phyloP scores from a whole-genome alignment of 1,140 invertebrate genomes.

The Trachymyrmex cornetzi region DNA sequence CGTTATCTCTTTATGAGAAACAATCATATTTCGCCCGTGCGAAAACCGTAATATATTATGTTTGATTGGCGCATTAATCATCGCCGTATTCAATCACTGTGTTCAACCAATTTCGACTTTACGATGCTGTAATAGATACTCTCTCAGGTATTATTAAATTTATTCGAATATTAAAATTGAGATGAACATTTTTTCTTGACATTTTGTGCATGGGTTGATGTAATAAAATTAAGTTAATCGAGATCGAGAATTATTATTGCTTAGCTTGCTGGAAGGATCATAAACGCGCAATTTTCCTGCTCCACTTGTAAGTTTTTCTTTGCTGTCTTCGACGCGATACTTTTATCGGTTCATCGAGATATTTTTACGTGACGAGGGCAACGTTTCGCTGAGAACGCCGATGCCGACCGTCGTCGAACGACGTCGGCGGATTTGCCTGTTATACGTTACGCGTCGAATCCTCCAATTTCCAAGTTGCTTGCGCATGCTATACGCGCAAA shows the following conservation, averaged over 20 bases:
- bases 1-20: background rate
- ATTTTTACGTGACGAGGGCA: constrained; percentile 84
- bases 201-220: background rate
- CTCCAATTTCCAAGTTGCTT: constrained; percentile 2
- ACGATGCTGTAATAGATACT: background rate
- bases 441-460: constrained; percentile 33
- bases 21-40: background rate
- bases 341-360: constrained; percentile 80
- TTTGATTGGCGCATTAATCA: background rate
- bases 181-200: background rate
- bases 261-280: background rate
- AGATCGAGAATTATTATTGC: background rate
- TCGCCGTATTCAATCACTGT: background rate
- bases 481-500: background rate
- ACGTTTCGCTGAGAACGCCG: constrained; percentile 81
- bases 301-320: constrained; percentile 14
- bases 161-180: background rate
- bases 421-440: constrained; percentile 27
- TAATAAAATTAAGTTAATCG: background rate
- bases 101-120: background rate
- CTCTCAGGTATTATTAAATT: background rate
- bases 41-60: background rate
- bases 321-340: constrained; percentile 58
- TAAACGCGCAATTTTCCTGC: constrained; percentile 56
- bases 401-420: constrained; percentile 55